A percentile compares a stretch with the other conserved stretches of the same genome.
phyloP scores from a whole-genome alignment of 1,140 invertebrate genomes.

The Pseudoatta argentina region DNA sequence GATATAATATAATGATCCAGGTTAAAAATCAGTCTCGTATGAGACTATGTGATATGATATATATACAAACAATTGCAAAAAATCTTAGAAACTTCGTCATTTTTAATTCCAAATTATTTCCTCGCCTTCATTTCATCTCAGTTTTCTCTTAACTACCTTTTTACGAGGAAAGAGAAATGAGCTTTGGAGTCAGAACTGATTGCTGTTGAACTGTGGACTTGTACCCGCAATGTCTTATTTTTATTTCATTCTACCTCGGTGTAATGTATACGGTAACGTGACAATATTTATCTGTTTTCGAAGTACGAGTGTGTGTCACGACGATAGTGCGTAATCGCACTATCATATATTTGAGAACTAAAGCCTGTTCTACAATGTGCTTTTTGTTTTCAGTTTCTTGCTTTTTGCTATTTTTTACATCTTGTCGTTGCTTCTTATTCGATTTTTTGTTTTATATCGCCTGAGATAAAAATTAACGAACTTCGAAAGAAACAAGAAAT shows the following conservation, averaged over 20 bases:
- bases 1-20: not conserved
- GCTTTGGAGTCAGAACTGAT: slow-evolving; percentile 14
- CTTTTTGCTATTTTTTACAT: too few species aligned
- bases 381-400: too few species aligned
- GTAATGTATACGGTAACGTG: not conserved
- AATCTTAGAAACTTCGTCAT: not conserved
- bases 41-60: not conserved
- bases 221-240: slow-evolving; percentile 28
- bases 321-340: not conserved
- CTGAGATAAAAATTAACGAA: too few species aligned
- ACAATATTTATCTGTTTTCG: slow-evolving; percentile 39
- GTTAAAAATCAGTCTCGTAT: not conserved
- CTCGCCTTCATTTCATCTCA: not conserved
- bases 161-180: not conserved
- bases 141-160: not conserved
- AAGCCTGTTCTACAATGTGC: too few species aligned
- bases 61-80: not conserved
- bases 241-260: not conserved
- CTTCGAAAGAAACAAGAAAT: too few species aligned
- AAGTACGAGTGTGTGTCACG: not conserved
- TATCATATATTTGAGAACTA: not conserved
- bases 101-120: not conserved
- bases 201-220: slow-evolving; percentile 50
- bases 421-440: too few species aligned
- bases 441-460: too few species aligned